Percentiles rank a stretch among this genome's conserved stretches.
Evolutionary conservation across 2,888 invertebrate genomes (phyloP).

Genomic region (Phasia obesa): DNA sequence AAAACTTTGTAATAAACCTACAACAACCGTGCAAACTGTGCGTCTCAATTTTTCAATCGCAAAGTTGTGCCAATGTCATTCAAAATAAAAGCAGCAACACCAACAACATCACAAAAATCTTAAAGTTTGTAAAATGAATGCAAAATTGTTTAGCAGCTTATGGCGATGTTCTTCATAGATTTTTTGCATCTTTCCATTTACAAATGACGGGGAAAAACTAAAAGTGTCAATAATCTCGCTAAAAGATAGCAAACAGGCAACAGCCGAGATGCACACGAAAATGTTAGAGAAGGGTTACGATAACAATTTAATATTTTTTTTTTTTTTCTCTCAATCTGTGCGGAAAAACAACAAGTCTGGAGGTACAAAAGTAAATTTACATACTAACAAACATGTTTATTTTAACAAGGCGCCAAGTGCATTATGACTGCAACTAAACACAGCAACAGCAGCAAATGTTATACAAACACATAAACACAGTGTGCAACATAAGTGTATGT

Average conservation of each 20-base stretch:
- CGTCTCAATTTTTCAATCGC: conserved; percentile 24
- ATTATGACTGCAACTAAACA: conserved; percentile 39
- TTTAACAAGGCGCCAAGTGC: conserved; percentile 62
- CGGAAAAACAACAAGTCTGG: conserved; percentile 26
- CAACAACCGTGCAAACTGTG: conserved; percentile 33
- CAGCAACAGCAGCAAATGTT: conserved; percentile 12
- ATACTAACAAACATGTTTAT: conserved; percentile 55
- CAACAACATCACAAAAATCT: conserved; percentile 17
- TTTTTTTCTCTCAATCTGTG: background rate
- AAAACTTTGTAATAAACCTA: conserved; percentile 15
- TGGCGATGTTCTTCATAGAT: conserved; percentile 36
- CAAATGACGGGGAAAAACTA: conserved; percentile 49
- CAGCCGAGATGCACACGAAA: conserved; percentile 28
- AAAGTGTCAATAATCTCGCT: conserved; percentile 66
- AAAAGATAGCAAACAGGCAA: conserved; percentile 53
- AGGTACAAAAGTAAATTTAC: conserved; percentile 28
- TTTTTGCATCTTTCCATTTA: conserved; percentile 23
- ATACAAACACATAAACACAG: conserved; percentile 1
- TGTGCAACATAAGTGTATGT: conserved; percentile 11
- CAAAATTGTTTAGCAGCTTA: conserved; percentile 53
- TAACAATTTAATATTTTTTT: conserved; percentile 51
- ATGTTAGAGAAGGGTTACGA: conserved; percentile 47
- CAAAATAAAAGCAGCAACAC: conserved; percentile 33
- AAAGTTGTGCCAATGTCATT: conserved; percentile 52
- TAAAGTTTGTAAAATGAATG: conserved; percentile 33